These are phyloP conservation scores for Maccullochella peelii DNA, from an alignment of 2,113 vertebrate species.

Conservation along the genomic window DNA sequence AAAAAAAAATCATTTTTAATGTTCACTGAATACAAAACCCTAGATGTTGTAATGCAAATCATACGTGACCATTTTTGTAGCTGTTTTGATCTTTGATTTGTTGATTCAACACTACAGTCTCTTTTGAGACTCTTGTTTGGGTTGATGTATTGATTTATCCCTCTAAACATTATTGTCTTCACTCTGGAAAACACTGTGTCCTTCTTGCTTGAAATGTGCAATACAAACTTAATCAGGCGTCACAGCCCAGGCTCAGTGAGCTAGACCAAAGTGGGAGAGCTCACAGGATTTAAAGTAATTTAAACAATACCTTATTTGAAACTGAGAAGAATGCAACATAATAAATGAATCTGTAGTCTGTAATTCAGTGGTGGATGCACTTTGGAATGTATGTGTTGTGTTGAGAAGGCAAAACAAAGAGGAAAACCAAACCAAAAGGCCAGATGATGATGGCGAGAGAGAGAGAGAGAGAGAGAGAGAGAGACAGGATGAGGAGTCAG, in stretches of 20 bases:
- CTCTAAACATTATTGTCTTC: background rate
- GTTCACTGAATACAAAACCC: too few relatives aligned
- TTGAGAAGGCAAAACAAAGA: background rate
- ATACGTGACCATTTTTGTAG: too few relatives aligned
- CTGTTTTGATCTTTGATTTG: background rate
- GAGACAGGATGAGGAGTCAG: background rate
- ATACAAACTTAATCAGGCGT: background rate
- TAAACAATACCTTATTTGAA: too few relatives aligned
- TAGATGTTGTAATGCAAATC: too few relatives aligned
- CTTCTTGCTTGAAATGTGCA: background rate
- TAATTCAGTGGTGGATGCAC: background rate
- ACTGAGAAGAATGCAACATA: too few relatives aligned
- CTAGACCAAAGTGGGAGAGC: background rate
- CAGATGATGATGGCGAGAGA: background rate
- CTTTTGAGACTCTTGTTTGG: background rate
- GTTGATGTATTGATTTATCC: background rate
- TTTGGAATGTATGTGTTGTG: background rate
- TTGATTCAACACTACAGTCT: background rate
- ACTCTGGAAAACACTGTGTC: background rate
- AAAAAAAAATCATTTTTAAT: background rate
- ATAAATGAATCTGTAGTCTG: background rate
- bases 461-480: background rate
- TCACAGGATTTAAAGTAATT: background rate
- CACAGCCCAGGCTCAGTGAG: background rate
- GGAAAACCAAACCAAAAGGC: background rate